A percentile compares a stretch with the other conserved stretches of the same genome.
These are phyloP conservation scores for Gymnothorax javanicus DNA, from an alignment of 2,797 vertebrate species.

Conservation along the genomic window DNA sequence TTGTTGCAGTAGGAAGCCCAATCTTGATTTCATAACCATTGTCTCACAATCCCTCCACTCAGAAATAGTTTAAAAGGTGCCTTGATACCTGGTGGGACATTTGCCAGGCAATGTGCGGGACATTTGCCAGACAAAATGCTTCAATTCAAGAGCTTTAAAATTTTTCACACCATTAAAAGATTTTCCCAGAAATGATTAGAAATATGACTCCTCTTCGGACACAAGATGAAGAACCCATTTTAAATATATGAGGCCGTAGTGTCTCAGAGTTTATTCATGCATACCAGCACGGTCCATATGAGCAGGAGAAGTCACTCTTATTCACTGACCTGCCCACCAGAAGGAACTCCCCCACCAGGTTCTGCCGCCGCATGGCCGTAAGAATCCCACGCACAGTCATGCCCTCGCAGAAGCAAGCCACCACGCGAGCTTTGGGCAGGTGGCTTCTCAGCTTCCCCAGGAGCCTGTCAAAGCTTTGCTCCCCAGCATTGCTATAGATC, in stretches of 20 bases:
- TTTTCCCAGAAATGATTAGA: too few species aligned
- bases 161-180: too few species aligned
- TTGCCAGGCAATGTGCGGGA: too few species aligned
- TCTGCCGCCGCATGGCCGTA: constrained; percentile 93
- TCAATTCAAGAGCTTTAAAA: too few species aligned
- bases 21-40: neutral
- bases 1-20: neutral
- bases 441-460: constrained; percentile 89
- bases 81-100: too few species aligned
- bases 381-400: constrained; percentile 96
- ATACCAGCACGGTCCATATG: neutral
- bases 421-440: constrained; percentile 93
- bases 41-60: neutral
- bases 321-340: constrained; percentile 90
- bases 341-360: constrained; percentile 90
- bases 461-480: constrained; percentile 89
- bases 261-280: neutral
- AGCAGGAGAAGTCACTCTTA: neutral
- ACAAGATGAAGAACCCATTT: too few species aligned
- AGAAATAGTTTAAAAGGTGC: too few species aligned
- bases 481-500: constrained; percentile 97
- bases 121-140: too few species aligned
- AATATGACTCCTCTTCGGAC: too few species aligned
- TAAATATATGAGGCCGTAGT: neutral
- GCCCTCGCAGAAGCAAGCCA: constrained; percentile 97